Evolutionary conservation across 2,113 vertebrate genomes (phyloP), one percentile per base, ranked within the genome.

Genomic region (Halichoerus grypus): DNA sequence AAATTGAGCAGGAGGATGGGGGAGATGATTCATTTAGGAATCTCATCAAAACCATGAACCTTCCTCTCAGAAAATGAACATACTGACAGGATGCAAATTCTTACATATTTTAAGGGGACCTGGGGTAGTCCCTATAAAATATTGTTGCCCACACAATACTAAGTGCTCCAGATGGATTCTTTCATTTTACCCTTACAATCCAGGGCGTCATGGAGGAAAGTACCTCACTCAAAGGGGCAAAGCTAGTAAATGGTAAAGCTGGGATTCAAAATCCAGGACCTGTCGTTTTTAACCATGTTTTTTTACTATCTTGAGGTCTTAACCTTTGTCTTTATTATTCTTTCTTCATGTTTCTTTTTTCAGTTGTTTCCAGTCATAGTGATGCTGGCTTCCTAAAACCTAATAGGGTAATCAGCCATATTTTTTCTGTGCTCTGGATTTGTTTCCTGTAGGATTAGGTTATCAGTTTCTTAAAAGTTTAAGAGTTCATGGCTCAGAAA

Each of bases 81-180:
- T 65, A 46, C 69, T 15, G 33, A 72, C 7, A 88, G 28, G 83
- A 46, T 26, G 13, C 85, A 96, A 33, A 74, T 67, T 53, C 81
- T 81, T 81, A 79, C 53, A 22, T 97, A 92, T 74, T 84, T 92
- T 95, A 92, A 84, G 36, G 63, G 10, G 42, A 15, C 3, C 24
- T 28, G 36, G 36, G 21, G 19, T 46, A 9, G 1, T 76, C 6
- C 21, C 65, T 18, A 21, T 42, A 65, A 74, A 95, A 82, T 90
- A 53, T 22, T 61, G 51, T 65, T 90, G 63, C 12, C 88, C 36
- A 42, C 12, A 14, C 49, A 55, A 36, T 51, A 16, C 15, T 59
- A 14, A 28, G 42, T 90, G 14, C 46, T 51, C 81, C 67, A 33
- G 3, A 15, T 81, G 65, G 15, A 12, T 85, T 67, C 42, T 76